Conservation (phyloP, 37 sponge, comb jelly and placozoan genomes). For the Hexactinellida sp. region DNA sequence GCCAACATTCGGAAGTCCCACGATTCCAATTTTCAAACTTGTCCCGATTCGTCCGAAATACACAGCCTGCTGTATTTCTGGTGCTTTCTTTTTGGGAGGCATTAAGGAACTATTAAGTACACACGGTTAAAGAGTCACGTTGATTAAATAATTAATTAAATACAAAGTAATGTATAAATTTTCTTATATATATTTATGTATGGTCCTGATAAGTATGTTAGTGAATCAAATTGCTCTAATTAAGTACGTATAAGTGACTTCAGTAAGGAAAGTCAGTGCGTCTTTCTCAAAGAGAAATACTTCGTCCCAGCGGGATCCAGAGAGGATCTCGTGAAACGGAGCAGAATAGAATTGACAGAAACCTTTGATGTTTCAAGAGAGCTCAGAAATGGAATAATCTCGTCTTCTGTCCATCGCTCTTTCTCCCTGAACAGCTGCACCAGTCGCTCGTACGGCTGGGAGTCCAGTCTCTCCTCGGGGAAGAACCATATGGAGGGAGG, state of each 20-base stretch:
- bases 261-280: background rate
- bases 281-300: background rate
- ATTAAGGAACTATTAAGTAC: constrained; percentile 18
- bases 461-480: background rate
- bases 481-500: constrained; percentile 12
- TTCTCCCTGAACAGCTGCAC: background rate
- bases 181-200: background rate
- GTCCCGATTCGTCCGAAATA: constrained; percentile 86
- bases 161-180: background rate
- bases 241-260: too few relatives aligned
- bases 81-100: constrained; percentile 88
- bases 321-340: background rate
- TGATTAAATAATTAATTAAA: too few relatives aligned
- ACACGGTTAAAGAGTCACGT: too few relatives aligned
- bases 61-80: constrained; percentile 37
- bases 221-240: too few relatives aligned
- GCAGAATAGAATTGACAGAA: constrained; percentile 2
- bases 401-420: background rate
- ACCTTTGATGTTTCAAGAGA: background rate
- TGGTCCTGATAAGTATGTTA: too few relatives aligned
- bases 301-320: background rate
- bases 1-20: constrained; percentile 94
- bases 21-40: constrained; percentile 89
- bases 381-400: background rate
- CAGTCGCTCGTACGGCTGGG: background rate